Base-by-base conservation (phyloP, 2,888 invertebrate genomes). In the Thymelicus lineola region DNA sequence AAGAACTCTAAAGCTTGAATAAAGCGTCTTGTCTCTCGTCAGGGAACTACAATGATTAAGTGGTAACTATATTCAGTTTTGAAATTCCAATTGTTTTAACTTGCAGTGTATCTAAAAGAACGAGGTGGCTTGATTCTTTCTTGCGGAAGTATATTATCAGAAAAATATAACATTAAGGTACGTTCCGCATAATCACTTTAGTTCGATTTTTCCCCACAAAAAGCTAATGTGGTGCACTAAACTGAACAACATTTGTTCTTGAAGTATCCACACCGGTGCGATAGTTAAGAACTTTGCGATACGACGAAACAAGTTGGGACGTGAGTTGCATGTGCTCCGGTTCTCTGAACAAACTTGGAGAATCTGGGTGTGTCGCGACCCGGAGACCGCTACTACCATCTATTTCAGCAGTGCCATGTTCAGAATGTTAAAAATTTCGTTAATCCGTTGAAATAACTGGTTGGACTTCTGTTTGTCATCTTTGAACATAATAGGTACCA, bases 231-330 rank as follows among this genome's bases (percentile, higher is more conserved):
- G 20, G 35, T 55, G 4, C 28, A 55, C 10, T 55, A 55, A 55
- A 53, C 17, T 10, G 10, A 53, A n/a, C 55, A 58, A 36, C 58
- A 58, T 15, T 58, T 58, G 36, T 36, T 58, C 38, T 28, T 28
- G 28, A 58, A 58, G 58, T 58, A 58, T 58, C 58, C 58, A 17
- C 58, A 38, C 38, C n/a, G 57, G 35, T 38, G 36, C 58, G 58
- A 38, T 58, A 58, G 58, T 58, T 58, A 38, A 15, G 58, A 58
- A 58, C 10, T 58, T 57, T 9, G 57, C 57, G 57, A 57, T 58
- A 58, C 58, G 55, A 28, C 58, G 58, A 58, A 58, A 58, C 55
- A 55, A 55, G 55, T 55, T 55, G 55, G 67, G 28, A 67, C 66
- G 66, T 60, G 66, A 50, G 53, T 14, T 28, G 50, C 48, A 48